phyloP scores from a whole-genome alignment of 2,888 invertebrate species.

The Polylopha cassiicola region DNA sequence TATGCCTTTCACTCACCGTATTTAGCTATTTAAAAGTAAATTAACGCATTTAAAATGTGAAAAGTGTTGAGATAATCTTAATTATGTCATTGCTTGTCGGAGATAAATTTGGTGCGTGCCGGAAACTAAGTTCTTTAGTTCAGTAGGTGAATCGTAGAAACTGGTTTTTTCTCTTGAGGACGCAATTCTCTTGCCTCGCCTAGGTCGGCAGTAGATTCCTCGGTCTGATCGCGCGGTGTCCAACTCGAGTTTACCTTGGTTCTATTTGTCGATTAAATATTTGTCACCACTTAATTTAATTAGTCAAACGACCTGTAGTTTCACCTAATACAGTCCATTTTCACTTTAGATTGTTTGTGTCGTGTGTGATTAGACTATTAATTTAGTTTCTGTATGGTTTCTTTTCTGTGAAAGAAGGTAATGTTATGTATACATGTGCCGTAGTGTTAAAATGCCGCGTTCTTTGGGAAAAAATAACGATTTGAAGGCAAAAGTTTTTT shows the following conservation, averaged over 20 bases:
- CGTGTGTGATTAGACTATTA: constrained; percentile 31
- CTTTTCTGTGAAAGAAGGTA: constrained; percentile 17
- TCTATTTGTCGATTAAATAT: constrained; percentile 18
- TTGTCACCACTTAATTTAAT: constrained; percentile 17
- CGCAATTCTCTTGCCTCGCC: constrained; percentile 41
- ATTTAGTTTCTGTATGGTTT: constrained; percentile 23
- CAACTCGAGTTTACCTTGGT: constrained; percentile 16
- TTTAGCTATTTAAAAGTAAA: constrained; percentile 34
- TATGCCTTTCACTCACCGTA: constrained; percentile 74
- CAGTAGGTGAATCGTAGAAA: constrained; percentile 62
- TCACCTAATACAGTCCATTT: constrained; percentile 36
- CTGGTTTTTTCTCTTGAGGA: constrained; percentile 57
- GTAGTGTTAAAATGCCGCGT: neutral
- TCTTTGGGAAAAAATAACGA: neutral
- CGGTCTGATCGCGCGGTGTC: constrained; percentile 33
- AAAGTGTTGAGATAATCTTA: constrained; percentile 17
- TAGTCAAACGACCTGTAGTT: too few relatives aligned
- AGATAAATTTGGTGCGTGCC: constrained; percentile 37
- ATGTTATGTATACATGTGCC: constrained; percentile 13
- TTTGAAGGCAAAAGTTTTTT: neutral
- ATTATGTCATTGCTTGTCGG: constrained; percentile 24
- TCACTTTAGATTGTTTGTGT: constrained; percentile 50
- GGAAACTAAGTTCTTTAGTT: constrained; percentile 55
- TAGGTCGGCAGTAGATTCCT: constrained; percentile 45
- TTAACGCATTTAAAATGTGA: constrained; percentile 30